Conservation (phyloP, 2,797 vertebrate species). For the Acanthopagrus latus region DNA sequence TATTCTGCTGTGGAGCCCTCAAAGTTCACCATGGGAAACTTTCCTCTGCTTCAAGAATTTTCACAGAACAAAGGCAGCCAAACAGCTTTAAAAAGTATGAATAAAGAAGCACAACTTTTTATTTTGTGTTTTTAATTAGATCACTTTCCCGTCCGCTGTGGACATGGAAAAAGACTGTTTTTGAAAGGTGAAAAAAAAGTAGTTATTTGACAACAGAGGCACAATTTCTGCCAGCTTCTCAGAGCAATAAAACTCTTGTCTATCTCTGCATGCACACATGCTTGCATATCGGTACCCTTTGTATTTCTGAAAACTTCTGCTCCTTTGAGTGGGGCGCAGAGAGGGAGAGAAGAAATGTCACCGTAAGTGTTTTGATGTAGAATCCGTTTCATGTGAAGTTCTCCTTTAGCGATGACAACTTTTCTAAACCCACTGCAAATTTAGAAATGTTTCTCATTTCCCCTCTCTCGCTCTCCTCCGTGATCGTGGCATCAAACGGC, state of each 20-base stretch:
- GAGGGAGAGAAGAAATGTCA: conserved; percentile 86
- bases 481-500: conserved; percentile 82
- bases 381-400: conserved; percentile 87
- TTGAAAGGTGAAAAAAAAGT: conserved; percentile 68
- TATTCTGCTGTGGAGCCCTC: conserved; percentile 61
- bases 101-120: conserved; percentile 79
- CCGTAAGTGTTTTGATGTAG: conserved; percentile 86
- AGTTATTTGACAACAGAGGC: conserved; percentile 83
- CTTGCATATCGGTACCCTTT: conserved; percentile 83
- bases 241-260: conserved; percentile 83
- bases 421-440: conserved; percentile 86
- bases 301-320: conserved; percentile 84
- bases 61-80: conserved; percentile 71
- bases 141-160: conserved; percentile 79
- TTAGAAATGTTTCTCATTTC: conserved; percentile 83
- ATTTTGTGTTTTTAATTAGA: conserved; percentile 85
- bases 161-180: conserved; percentile 78
- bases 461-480: conserved; percentile 64
- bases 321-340: conserved; percentile 84
- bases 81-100: conserved; percentile 80
- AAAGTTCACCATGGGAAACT: conserved; percentile 77
- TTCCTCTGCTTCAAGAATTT: conserved; percentile 70
- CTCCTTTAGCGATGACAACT: conserved; percentile 86
- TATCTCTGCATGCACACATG: conserved; percentile 85
- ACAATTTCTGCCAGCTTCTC: conserved; percentile 82